A percentile compares a stretch with the other conserved stretches of the same genome.
Evolutionary conservation across 2,888 invertebrate species (phyloP).

Genomic region (Rhaphigaster nebulosa): DNA sequence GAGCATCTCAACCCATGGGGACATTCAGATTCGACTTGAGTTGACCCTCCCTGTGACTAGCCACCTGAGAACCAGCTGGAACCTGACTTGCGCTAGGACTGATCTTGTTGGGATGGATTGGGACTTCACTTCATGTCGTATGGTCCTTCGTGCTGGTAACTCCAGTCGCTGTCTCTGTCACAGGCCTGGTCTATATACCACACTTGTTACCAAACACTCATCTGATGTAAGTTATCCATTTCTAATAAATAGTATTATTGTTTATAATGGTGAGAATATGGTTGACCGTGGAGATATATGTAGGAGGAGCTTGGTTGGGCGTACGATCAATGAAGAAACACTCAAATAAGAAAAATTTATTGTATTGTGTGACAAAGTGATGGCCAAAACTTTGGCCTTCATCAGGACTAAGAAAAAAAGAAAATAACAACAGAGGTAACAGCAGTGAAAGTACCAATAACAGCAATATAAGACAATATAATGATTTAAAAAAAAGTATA

Average conservation of each 20-base stretch:
- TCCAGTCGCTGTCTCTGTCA: constrained; percentile 76
- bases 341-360: too few species aligned
- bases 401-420: too few species aligned
- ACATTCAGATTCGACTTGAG: constrained; percentile 64
- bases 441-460: too few species aligned
- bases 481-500: too few species aligned
- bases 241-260: background rate
- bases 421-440: too few species aligned
- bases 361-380: too few species aligned
- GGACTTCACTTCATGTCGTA: constrained; percentile 74
- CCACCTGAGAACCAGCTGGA: constrained; percentile 61
- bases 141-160: constrained; percentile 66
- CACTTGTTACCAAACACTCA: constrained; percentile 72
- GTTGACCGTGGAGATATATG: too few species aligned
- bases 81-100: constrained; percentile 64
- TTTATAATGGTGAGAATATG: too few species aligned
- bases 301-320: too few species aligned
- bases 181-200: constrained; percentile 75
- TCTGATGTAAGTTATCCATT: constrained; percentile 28
- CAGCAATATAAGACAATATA: too few species aligned
- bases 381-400: too few species aligned
- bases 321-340: too few species aligned
- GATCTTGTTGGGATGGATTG: constrained; percentile 71
- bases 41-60: constrained; percentile 71
- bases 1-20: constrained; percentile 61